A percentile compares a stretch with the other conserved stretches of the same genome.
These are phyloP conservation scores for Lysiphlebus fabarum DNA, from an alignment of 1,140 invertebrate genomes.

Conservation along the genomic window DNA sequence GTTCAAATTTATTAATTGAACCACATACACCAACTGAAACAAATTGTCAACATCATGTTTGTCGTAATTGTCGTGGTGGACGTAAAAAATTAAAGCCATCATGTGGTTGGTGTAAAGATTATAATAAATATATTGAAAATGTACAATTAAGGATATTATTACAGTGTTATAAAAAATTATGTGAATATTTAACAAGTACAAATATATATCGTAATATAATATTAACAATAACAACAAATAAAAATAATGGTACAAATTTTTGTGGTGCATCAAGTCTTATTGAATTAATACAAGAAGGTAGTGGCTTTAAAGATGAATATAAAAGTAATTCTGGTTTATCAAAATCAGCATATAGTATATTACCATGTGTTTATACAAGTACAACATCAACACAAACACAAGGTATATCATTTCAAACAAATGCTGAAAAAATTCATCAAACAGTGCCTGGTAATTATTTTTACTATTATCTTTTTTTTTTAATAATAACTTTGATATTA, in stretches of 20 bases:
- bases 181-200: constrained; percentile 74
- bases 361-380: constrained; percentile 71
- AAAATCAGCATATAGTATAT: constrained; percentile 68
- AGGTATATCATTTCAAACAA: constrained; percentile 44
- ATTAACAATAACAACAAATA: constrained; percentile 52
- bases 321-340: constrained; percentile 67
- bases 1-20: constrained; percentile 76
- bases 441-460: constrained; percentile 37
- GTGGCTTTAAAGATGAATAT: constrained; percentile 73
- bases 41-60: constrained; percentile 87
- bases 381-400: constrained; percentile 66
- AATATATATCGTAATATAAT: constrained; percentile 64
- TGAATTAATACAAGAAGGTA: constrained; percentile 75
- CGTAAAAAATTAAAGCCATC: constrained; percentile 79
- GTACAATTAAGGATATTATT: constrained; percentile 74
- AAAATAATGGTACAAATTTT: constrained; percentile 44
- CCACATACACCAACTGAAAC: constrained; percentile 77
- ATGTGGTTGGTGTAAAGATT: constrained; percentile 82
- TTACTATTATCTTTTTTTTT: constrained; percentile 3
- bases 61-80: constrained; percentile 75
- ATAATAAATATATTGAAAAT: constrained; percentile 79
- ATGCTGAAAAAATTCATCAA: constrained; percentile 43
- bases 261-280: constrained; percentile 61
- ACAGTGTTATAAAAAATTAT: constrained; percentile 85
- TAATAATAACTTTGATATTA: constrained; percentile 11